Evolutionary conservation across 1,140 invertebrate genomes (phyloP), one percentile per base, ranked within the genome.

Genomic region (Rhyacophila brunnea): DNA sequence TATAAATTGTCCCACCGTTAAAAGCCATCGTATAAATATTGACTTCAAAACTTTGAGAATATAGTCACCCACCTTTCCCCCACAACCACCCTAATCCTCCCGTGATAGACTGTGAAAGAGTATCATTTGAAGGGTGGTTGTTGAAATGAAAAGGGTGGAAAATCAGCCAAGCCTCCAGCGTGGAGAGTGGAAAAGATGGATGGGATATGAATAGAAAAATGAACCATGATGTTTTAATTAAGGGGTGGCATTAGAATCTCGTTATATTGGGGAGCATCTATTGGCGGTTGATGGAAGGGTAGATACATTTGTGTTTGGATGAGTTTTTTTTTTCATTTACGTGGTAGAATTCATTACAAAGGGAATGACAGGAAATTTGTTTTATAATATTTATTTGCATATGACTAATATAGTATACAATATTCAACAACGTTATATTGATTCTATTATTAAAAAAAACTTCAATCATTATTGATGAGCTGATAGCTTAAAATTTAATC

Each of bases 201-300:
- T 47, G 44, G 36, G 43, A 20, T 45, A 57, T 53, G 46, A 47
- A 62, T 57, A 45, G 51, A 64, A 64, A 64, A 64, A 64, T 59
- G 56, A 64, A 64, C 56, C 56, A 64, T 64, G 56, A 64, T 64
- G 61, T 58, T 64, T 64, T 64, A 64, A 64, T 64, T 59, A 64
- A 64, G 56, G 61, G 53, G 43, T 54, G 51, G 58, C 51, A 60
- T 52, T 52, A 60, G 56, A 38, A 18, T 17, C 56, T 51, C 56
- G 46, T 50, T 58, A 58, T 48, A 28, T 9, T 28, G 23, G 23
- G 23, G 23, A 28, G 23, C 23, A 28, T 23, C 28, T 48, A 35
- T 23, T 15, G 38, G n/a, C 11, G 38, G 38, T 15, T 40, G 4
- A 6, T 13, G 34, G 6, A 40, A 40, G 38, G n/a, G n/a, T 15